phyloP scores from a whole-genome alignment of 2,888 invertebrate genomes.

The Teleogryllus oceanicus region DNA sequence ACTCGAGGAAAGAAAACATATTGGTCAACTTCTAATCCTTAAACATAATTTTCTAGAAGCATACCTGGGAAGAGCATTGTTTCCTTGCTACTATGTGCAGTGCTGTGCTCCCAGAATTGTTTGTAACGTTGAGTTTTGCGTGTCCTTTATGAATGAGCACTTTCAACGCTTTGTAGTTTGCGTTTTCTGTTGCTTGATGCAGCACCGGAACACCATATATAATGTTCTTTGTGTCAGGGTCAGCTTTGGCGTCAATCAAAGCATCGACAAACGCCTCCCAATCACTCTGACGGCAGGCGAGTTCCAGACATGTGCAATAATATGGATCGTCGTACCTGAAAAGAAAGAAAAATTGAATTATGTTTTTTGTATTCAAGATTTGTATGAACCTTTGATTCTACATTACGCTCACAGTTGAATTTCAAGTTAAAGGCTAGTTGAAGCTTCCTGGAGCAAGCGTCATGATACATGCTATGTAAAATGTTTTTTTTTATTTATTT shows the following conservation, averaged over 20 bases:
- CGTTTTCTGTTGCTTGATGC: constrained; percentile 30
- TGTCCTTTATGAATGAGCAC: background rate
- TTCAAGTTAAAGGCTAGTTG: too few relatives aligned
- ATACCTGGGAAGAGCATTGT: background rate
- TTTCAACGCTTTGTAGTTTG: background rate
- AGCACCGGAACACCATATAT: constrained; percentile 33
- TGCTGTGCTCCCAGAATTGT: background rate
- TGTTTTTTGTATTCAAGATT: too few relatives aligned
- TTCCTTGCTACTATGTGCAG: constrained; percentile 3
- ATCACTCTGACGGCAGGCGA: background rate
- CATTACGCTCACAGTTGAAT: too few relatives aligned
- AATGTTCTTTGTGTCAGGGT: constrained; percentile 38
- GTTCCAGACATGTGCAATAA: constrained; percentile 21
- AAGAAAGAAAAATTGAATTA: too few relatives aligned
- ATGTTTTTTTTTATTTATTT: too few relatives aligned
- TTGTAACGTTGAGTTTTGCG: background rate
- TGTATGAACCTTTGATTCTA: too few relatives aligned
- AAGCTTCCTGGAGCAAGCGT: too few relatives aligned
- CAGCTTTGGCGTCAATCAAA: constrained; percentile 41
- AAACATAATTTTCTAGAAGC: too few relatives aligned
- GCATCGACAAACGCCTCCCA: constrained; percentile 18
- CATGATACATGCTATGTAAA: too few relatives aligned
- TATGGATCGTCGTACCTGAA: constrained; percentile 26
- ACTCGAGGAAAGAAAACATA: too few relatives aligned
- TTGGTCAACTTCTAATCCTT: too few relatives aligned